Base-by-base conservation (phyloP, 2,113 vertebrate genomes). In the Pholis gunnellus region DNA sequence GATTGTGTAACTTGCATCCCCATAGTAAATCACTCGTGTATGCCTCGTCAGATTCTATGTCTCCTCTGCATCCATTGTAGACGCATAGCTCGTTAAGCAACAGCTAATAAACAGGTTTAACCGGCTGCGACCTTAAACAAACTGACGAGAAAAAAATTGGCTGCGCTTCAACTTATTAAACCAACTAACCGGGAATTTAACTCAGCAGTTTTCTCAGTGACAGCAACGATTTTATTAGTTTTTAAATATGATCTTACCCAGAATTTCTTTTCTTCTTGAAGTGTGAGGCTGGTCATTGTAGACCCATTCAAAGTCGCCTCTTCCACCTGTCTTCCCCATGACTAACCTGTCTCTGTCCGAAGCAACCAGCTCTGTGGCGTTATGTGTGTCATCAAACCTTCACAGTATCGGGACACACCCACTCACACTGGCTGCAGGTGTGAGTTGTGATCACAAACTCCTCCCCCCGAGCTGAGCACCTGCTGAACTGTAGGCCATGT, bases 211-310 rank as follows among this genome's bases (percentile, higher is more conserved):
- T 36, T 42, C 6, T 8, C 15, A 5, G 4, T 15, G 6, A 13
- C 8, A 7, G 17, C 20, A 34, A 9, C 17, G 2, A 1, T 18
- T 61, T 13, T 29, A 29, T 20, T 27, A 59, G 56, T 25, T 59
- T 60, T 60, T 4, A 60, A 60, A 60, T 18, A 60, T 18, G 1
- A 34, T 60, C 96, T 94, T 94, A 99, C 98, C 98, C 60, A 99
- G 89, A 61, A 99, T 99, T 92, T 98, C 97, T 88, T 95, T 97
- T 82, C 97, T 96, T 80, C 98, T 96, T 65, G 97, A 96, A 9
- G 97, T 98, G 93, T 99, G 98, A 3, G 98, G 98, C 91, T 99
- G 98, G 64, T 99, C 98, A 22, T 89, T 97, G 92, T 99, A 99
- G 72, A 98, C 98, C 98, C 98, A 99, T 92, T 99, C 97, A 95